Conservation (phyloP, 1,140 invertebrate species). For the Dreissena polymorpha region DNA sequence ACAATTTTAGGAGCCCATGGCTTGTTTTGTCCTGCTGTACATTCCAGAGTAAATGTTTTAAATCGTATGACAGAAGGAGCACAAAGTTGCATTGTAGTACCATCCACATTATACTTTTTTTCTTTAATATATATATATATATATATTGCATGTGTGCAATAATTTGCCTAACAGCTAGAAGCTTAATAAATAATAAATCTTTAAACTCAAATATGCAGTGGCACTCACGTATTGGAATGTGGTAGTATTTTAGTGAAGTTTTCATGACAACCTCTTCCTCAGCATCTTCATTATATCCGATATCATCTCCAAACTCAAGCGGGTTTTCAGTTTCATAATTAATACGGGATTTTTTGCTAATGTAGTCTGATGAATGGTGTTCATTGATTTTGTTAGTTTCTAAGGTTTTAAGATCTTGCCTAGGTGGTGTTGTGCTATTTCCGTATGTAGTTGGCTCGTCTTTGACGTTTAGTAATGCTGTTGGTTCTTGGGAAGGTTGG, state of each 20-base stretch:
- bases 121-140: too few relatives aligned
- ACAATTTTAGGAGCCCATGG: too few relatives aligned
- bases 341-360: constrained; percentile 59
- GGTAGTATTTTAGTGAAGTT: constrained; percentile 64
- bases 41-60: too few relatives aligned
- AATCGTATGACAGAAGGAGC: background rate
- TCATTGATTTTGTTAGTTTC: constrained; percentile 63
- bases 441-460: constrained; percentile 66
- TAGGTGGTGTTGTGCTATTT: constrained; percentile 38
- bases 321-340: constrained; percentile 71
- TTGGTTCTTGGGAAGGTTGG: constrained; percentile 66
- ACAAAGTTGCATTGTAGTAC: background rate
- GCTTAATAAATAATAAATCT: background rate
- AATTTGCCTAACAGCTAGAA: background rate
- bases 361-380: constrained; percentile 60
- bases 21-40: too few relatives aligned
- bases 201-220: background rate
- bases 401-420: constrained; percentile 63
- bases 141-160: background rate
- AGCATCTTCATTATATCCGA: constrained; percentile 70
- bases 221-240: constrained; percentile 68
- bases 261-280: constrained; percentile 62
- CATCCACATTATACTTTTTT: background rate
- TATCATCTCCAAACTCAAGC: constrained; percentile 74
- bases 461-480: constrained; percentile 69